phyloP scores from a whole-genome alignment of 2,113 vertebrate genomes.

The Pterocles gutturalis region DNA sequence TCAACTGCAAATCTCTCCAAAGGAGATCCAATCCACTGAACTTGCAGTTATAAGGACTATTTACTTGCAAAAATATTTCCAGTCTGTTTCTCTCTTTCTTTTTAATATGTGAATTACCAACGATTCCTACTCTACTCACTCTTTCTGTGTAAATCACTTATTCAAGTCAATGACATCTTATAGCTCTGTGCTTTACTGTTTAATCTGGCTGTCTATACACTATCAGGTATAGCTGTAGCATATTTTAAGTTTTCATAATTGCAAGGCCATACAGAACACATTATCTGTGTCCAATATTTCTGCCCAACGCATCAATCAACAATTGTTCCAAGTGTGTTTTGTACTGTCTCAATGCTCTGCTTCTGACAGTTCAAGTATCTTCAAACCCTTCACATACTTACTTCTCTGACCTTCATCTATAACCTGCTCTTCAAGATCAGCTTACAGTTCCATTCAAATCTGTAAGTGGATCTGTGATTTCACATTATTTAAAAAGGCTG shows the following conservation, averaged over 20 bases:
- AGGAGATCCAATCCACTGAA: not conserved
- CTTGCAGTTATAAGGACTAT: not conserved
- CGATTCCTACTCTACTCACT: not conserved
- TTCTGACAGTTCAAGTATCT: not conserved
- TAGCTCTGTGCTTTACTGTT: not conserved
- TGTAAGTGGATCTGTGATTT: not conserved
- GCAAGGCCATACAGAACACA: not conserved
- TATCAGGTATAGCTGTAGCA: not conserved
- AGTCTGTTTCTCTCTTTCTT: not conserved
- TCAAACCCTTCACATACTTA: not conserved
- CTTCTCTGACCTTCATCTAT: not conserved
- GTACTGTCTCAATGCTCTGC: not conserved
- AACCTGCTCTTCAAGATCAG: not conserved
- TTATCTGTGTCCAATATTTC: not conserved
- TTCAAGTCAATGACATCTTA: not conserved
- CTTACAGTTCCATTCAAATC: not conserved
- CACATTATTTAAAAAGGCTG: not conserved
- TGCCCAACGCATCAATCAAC: not conserved
- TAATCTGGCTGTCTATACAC: not conserved
- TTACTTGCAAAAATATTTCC: not conserved
- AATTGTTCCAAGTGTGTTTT: not conserved
- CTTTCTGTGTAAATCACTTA: not conserved
- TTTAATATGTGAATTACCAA: not conserved
- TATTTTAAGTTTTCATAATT: not conserved
- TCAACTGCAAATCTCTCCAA: not conserved